Conservation (phyloP, 1,140 invertebrate genomes). For the Hypothenemus hampei region DNA sequence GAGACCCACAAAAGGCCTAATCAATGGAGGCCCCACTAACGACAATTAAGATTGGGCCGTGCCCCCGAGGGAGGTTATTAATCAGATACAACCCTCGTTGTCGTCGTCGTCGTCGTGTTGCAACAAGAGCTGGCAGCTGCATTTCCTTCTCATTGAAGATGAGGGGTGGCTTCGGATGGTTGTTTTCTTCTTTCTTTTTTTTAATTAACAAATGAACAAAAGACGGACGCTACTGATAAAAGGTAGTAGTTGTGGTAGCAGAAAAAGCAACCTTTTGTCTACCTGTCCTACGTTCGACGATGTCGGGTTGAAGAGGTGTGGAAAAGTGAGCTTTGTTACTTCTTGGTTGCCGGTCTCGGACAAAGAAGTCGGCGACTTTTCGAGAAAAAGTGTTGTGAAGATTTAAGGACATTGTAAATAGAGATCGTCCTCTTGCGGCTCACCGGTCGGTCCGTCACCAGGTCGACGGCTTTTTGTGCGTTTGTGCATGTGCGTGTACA, state of each 20-base stretch:
- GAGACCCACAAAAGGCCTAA: conserved; percentile 20
- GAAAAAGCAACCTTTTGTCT: neutral
- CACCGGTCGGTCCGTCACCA: no score
- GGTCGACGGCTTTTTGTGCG: no score
- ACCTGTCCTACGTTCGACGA: neutral
- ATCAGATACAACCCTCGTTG: conserved; percentile 17
- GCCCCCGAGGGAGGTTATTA: conserved; percentile 22
- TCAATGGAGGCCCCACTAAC: conserved; percentile 21
- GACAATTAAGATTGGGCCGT: conserved; percentile 22
- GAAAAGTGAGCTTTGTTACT: neutral
- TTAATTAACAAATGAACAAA: no score
- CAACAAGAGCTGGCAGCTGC: conserved; percentile 16
- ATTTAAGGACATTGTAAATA: no score
- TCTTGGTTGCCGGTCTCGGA: neutral
- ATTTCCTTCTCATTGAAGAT: neutral
- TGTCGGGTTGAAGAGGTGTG: neutral
- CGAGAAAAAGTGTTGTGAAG: neutral
- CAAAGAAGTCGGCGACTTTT: neutral
- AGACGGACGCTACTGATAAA: no score
- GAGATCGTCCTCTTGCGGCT: no score
- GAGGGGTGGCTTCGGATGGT: conserved; percentile 2
- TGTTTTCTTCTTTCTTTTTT: no score
- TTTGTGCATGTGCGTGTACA: no score
- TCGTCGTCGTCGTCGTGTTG: no score
- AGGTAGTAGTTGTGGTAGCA: no score